Base-by-base conservation (phyloP, 30 jellyfish, hydroid and myxozoan genomes). In the Cassiopea xamachana region DNA sequence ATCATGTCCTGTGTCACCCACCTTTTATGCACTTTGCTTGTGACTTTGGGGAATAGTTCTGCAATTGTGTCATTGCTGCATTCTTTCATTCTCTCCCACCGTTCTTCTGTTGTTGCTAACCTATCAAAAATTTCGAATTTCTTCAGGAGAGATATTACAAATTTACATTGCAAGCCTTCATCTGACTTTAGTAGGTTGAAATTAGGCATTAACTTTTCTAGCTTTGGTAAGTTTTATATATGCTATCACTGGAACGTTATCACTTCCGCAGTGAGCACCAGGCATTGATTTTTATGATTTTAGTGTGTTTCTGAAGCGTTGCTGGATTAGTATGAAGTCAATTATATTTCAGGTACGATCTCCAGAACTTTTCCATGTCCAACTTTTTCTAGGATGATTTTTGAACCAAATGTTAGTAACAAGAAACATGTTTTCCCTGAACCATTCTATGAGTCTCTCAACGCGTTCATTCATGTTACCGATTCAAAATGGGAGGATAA, bases 351-450 rank as follows among this genome's bases (percentile, higher is more conserved):
- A 5, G 49, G 89, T 45, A 14, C 47, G 16, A 43, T 64, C 44
- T 6, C 91, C 87, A 60, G 91, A 89, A 74, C 87, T 82, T 62
- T 46, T 68, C 92, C 87, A 84, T 8, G 92, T 69, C 77, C 13
- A 27, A 27, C 39, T 27, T 4, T 72, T 62, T 49, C 86, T 10
- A 5, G 88, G 88, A 45, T 86, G 89, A 7, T 73, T 55, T 86
- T 86, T 44, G 73, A 73, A 86, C 81, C 87, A 73, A 1, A 88
- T 86, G 70, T 58, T 74, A 7, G 46, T 71, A 1, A 85, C 60
- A 27, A 74, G 67, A 5, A 3, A 79, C 1, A 49, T 46, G 43
- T 85, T 85, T 14, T 64, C 93, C 43, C 16, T 46, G 60, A 88
- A 85, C 44, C 77, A 85, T 18, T 85, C 68, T 5, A 71, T 43